These are phyloP conservation scores for Lamellibrachia luymesi DNA, from an alignment of 1,140 invertebrate genomes.

Conservation along the genomic window DNA sequence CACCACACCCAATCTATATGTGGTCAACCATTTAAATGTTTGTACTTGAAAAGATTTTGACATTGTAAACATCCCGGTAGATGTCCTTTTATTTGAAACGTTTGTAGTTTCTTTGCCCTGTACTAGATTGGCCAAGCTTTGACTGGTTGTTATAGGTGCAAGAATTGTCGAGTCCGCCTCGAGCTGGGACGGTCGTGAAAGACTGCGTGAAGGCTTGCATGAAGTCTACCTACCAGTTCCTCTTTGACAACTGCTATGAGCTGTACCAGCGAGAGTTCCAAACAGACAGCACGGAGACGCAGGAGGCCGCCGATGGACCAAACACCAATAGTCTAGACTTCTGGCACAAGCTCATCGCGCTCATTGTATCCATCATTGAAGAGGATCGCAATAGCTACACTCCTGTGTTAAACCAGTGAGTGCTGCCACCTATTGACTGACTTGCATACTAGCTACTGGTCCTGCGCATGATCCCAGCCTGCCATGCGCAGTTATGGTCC, in stretches of 20 bases:
- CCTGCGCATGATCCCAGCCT: too few relatives aligned
- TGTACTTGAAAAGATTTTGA: too few relatives aligned
- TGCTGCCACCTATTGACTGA: conserved; percentile 10
- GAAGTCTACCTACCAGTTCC: conserved; percentile 94
- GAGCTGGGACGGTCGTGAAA: conserved; percentile 96
- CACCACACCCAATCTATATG: too few relatives aligned
- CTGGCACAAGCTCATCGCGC: conserved; percentile 96
- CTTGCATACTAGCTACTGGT: too few relatives aligned
- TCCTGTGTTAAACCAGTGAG: conserved; percentile 93
- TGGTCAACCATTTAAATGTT: too few relatives aligned
- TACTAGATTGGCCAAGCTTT: not conserved
- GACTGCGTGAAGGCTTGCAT: conserved; percentile 99
- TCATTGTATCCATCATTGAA: conserved; percentile 97
- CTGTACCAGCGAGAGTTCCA: conserved; percentile 91
- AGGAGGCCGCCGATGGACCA: conserved; percentile 37
- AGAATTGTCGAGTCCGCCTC: conserved; percentile 93
- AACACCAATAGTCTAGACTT: conserved; percentile 78
- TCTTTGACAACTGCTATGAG: conserved; percentile 97
- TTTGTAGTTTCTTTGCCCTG: too few relatives aligned
- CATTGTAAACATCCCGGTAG: too few relatives aligned
- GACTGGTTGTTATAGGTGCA: conserved; percentile 72
- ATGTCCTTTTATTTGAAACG: too few relatives aligned
- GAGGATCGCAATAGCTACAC: conserved; percentile 98
- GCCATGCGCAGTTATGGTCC: too few relatives aligned
- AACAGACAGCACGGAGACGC: conserved; percentile 56